Evolutionary conservation across 2,888 invertebrate genomes (phyloP).

Genomic region (Hedya salicella): DNA sequence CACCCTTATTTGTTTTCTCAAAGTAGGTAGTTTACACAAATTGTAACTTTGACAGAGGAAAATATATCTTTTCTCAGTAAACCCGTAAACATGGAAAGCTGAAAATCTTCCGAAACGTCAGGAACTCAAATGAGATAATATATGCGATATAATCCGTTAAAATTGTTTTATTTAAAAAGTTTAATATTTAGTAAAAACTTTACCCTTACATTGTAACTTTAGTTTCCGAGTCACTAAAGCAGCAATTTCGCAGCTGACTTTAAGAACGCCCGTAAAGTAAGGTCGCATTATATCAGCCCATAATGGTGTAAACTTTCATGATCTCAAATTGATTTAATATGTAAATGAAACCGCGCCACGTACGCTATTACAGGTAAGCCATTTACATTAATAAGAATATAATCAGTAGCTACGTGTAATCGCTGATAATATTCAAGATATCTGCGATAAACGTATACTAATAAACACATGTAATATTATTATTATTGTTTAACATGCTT

Average conservation of each 20-base stretch:
- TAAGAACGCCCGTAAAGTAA: background rate
- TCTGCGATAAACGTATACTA: background rate
- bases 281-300: background rate
- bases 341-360: slow-evolving; percentile 25
- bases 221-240: background rate
- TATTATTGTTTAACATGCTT: too few relatives aligned
- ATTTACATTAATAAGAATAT: background rate
- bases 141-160: too few relatives aligned
- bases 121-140: too few relatives aligned
- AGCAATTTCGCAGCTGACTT: background rate
- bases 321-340: slow-evolving; percentile 31
- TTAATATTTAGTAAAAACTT: background rate
- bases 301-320: slow-evolving; percentile 17
- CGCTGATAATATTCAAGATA: background rate
- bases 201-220: background rate
- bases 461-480: too few relatives aligned
- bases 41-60: too few relatives aligned
- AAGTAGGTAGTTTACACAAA: too few relatives aligned
- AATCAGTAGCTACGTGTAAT: slow-evolving; percentile 6
- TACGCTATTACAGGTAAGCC: slow-evolving; percentile 12
- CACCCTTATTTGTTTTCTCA: too few relatives aligned
- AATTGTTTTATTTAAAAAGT: too few relatives aligned
- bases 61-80: too few relatives aligned
- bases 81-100: too few relatives aligned
- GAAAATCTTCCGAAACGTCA: too few relatives aligned